Evolutionary conservation across 2,888 invertebrate species (phyloP).

Genomic region (Drosophila maculinotata): DNA sequence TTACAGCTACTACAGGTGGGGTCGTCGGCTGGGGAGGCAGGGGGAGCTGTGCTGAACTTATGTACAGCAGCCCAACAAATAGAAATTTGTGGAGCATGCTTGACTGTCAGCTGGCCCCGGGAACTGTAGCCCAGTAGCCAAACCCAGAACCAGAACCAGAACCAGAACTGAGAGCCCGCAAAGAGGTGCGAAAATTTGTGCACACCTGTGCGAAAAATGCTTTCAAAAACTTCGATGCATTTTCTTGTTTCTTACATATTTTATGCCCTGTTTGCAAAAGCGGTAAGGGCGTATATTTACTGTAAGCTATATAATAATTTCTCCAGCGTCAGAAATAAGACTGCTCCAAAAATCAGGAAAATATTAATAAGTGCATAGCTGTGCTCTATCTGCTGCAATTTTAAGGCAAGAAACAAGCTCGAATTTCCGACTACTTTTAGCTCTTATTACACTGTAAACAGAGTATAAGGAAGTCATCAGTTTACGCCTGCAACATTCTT

Average conservation of each 20-base stretch:
- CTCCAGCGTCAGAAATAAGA: no score
- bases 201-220: conserved; percentile 76
- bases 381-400: no score
- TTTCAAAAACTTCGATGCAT: conserved; percentile 73
- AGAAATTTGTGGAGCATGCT: conserved; percentile 68
- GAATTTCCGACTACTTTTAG: not conserved
- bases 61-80: conserved; percentile 64
- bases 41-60: conserved; percentile 52
- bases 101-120: conserved; percentile 64
- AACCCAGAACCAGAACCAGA: not conserved
- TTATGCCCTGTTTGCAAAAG: not conserved
- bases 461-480: not conserved
- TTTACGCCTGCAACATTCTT: not conserved
- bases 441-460: not conserved
- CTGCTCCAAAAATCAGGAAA: no score
- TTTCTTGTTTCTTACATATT: conserved; percentile 39
- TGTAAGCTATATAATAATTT: not conserved
- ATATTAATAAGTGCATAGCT: no score
- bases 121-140: conserved; percentile 34
- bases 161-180: conserved; percentile 31
- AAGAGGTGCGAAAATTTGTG: conserved; percentile 72
- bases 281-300: not conserved
- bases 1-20: conserved; percentile 15
- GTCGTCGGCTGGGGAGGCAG: no score
- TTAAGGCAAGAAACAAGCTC: no score